phyloP scores from a whole-genome alignment of 2,888 invertebrate genomes.

The Lagria hirta region DNA sequence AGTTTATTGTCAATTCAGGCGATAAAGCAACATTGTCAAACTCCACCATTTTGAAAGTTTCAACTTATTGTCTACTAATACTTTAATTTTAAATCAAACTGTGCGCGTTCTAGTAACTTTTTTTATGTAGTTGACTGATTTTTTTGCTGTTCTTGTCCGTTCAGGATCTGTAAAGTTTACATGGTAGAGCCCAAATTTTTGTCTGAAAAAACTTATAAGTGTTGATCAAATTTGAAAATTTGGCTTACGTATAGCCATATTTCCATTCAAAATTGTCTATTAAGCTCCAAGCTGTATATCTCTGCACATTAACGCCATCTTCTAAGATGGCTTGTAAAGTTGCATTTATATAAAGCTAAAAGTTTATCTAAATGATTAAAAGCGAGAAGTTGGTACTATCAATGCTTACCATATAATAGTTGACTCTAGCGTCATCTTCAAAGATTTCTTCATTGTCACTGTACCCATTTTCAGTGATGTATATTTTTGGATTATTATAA shows the following conservation, averaged over 20 bases:
- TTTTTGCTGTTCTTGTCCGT: slow-evolving; percentile 54
- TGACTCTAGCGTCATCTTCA: slow-evolving; percentile 59
- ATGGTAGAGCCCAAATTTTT: slow-evolving; percentile 55
- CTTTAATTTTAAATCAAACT: no score
- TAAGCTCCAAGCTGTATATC: slow-evolving; percentile 48
- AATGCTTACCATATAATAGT: slow-evolving; percentile 54
- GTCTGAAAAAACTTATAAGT: slow-evolving; percentile 40
- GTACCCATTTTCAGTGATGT: slow-evolving; percentile 64
- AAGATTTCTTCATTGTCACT: slow-evolving; percentile 57
- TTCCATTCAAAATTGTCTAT: slow-evolving; percentile 56
- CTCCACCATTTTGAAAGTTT: no score
- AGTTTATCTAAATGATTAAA: slow-evolving; percentile 7
- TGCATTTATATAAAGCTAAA: slow-evolving; percentile 54
- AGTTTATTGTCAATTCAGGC: no score
- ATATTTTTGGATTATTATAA: slow-evolving; percentile 61
- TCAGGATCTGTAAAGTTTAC: slow-evolving; percentile 55
- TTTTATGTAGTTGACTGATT: slow-evolving; percentile 11
- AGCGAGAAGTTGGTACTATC: not conserved
- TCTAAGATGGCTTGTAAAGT: slow-evolving; percentile 47
- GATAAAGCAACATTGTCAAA: no score
- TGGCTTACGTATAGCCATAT: slow-evolving; percentile 49
- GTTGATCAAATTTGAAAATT: not conserved
- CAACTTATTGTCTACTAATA: no score
- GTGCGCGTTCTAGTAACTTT: no score
- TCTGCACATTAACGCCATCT: slow-evolving; percentile 51